Conservation (phyloP, 2,888 invertebrate genomes). For the Parasteatoda lunata region DNA sequence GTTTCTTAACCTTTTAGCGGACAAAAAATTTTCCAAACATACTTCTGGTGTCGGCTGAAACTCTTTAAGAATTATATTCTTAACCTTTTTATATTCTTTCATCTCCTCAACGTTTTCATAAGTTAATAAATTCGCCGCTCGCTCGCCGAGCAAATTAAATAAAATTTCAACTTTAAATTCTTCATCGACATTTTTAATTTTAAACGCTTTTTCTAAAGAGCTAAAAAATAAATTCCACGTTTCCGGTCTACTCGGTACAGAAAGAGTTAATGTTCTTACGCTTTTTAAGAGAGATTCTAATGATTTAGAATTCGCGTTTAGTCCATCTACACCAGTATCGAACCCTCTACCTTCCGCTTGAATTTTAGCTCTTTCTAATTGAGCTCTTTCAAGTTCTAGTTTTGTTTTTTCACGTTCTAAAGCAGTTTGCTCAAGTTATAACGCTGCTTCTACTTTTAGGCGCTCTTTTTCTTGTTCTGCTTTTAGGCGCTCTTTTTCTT, state of each 20-base stretch:
- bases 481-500: not conserved
- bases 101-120: constrained; percentile 4
- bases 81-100: constrained; percentile 7
- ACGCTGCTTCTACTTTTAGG: not conserved
- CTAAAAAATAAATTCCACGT: constrained; percentile 19
- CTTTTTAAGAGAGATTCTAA: constrained; percentile 21
- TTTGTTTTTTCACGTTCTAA: not conserved
- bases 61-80: constrained; percentile 7
- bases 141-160: constrained; percentile 16
- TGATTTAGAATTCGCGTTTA: not conserved
- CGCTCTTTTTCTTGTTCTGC: not conserved
- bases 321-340: not conserved
- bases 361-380: not conserved
- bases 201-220: constrained; percentile 24
- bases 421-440: not conserved
- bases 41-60: constrained; percentile 16
- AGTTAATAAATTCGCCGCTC: constrained; percentile 2
- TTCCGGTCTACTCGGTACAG: constrained; percentile 6
- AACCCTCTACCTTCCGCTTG: not conserved
- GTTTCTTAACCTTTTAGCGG: not conserved
- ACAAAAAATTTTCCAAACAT: constrained; percentile 14
- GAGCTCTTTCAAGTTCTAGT: not conserved
- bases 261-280: constrained; percentile 17
- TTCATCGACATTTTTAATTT: constrained; percentile 16
- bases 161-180: constrained; percentile 19